Evolutionary conservation across 2,113 vertebrate species (phyloP), one percentile per base, ranked within the genome.

Genomic region (Misgurnus anguillicaudatus): DNA sequence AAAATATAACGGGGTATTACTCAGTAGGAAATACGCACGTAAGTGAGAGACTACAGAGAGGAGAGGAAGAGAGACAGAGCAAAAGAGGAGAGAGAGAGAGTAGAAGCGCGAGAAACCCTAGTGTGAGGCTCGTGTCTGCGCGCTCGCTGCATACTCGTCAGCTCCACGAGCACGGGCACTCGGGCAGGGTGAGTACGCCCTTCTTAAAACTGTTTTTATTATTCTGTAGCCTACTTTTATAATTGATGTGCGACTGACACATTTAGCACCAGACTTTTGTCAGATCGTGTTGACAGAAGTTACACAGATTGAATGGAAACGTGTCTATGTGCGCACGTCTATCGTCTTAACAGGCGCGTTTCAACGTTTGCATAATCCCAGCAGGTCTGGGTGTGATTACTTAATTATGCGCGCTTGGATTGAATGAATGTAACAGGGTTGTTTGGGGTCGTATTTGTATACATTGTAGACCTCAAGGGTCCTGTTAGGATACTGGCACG

Each of bases 121-220:
- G 58, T 77, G 74, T 58, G 80, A 65, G 80, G 74, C 62, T 71
- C 36, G 61, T 71, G 60, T 38, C 67, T 82, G 38, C 73, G 67
- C 73, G 75, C 61, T 69, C 57, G 55, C 48, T 42, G 75, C 61
- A 57, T 6, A 53, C 64, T 73, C 68, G 74, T 73, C 75, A 58
- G 75, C 67, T 73, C 61, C 45, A 47, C 68, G 60, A 31, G 55
- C 55, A 61, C 75, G 60, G 38, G 68, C 68, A 79, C 38, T 24
- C 75, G 58, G 36, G 69, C 69, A 80, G 61, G 78, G 78, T 80
- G 78, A 80, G 78, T 80, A 80, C 47, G 36, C 39, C 41, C 51
- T 72, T 57, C 51, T 19, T 55, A 8, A 17, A 19, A n/a, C 72
- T 62, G 55, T 31, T 42, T 74, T 47, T 16, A 42, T 58, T 73